Evolutionary conservation across 2,113 vertebrate genomes (phyloP), one percentile per base, ranked within the genome.

Genomic region (Pangasianodon gigas): DNA sequence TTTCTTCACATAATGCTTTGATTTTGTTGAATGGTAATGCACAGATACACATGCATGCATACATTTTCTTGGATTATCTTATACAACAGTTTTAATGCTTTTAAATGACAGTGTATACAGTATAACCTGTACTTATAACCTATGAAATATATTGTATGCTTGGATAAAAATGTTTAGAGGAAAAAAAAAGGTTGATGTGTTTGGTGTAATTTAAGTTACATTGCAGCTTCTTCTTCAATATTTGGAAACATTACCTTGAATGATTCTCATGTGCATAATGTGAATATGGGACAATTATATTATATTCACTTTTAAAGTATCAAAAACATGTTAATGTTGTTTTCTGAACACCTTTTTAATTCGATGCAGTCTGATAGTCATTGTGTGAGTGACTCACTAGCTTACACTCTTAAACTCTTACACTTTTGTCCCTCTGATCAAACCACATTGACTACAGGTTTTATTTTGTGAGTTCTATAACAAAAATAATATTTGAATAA

Each of bases 401-500:
- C 18, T 75, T 75, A 21, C 14, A 14, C 13, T 54, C 11, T 14
- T 37, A 2, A 75, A 21, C 2, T 75, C 19, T 3, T 75, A 75
- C 71, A 75, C 2, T 3, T 24, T 75, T 75, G 71, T 8, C 37
- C n/a, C 18, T 41, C 37, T 74, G 6, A 44, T 74, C 18, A 44
- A 74, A 8, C 37, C 7, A 75, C 71, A 44, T 44, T 44, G 6
- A 74, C 18, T 37, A 7, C 14, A 71, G 6, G 71, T 8, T 44
- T 75, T 21, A 9, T 75, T 44, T 44, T 75, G 8, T 60, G 1
- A 52, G n/a, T 24, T 62, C 84, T 0, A 32, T 69, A 24, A 90
- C 58, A 65, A 46, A 85, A 79, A 29, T 91, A 89, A 29, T 87
- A 67, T 71, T 65, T 88, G 51, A 93, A 92, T 44, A 92, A 58